Evolutionary conservation across 2,797 vertebrate species (phyloP), one percentile per base, ranked within the genome.

Genomic region (Heliangelus exortis): DNA sequence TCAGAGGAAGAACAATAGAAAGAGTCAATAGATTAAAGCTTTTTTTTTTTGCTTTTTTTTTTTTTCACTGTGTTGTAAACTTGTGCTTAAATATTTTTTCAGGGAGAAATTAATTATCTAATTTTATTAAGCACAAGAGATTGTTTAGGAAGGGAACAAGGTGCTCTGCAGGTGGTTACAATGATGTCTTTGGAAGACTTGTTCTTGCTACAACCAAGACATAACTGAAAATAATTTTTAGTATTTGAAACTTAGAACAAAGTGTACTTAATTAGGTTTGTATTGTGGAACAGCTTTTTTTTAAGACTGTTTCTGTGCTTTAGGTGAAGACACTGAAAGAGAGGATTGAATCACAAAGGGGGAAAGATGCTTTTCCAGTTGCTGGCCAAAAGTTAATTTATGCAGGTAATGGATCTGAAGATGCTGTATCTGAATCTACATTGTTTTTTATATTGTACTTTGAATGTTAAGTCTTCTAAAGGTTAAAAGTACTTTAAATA

Each of bases 361-460:
- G 99, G 47, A 99, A 98, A 93, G 99, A 99, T 91, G 96, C 97
- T 83, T 99, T 99, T 97, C 98, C 99, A 78, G 98, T 99, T 84
- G 98, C 98, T 76, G 99, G 98, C 83, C 99, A 99, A 96, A 99
- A 99, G 96, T 97, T 99, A 97, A 99, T 99, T 97, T 99, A 99
- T 97, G 99, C 99, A 98, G 99, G 99, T 99, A 98, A 98, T 74
- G 92, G 14, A 66, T 87, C 34, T 90, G 51, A 92, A 63, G 34
- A 25, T 36, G 66, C 28, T 47, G 16, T 62, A 10, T 51, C 31
- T 51, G 29, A 71, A 61, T 45, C 5, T 66, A 6, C 14, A 10
- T 51, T 59, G 16, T 53, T 67, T 41, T 72, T 86, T 51, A 23
- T 59, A 9, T 71, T 75, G 2, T 55, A 20, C 47, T 47, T 34